These are phyloP conservation scores for Oryzaephilus surinamensis DNA, from an alignment of 1,140 invertebrate species.

Conservation along the genomic window DNA sequence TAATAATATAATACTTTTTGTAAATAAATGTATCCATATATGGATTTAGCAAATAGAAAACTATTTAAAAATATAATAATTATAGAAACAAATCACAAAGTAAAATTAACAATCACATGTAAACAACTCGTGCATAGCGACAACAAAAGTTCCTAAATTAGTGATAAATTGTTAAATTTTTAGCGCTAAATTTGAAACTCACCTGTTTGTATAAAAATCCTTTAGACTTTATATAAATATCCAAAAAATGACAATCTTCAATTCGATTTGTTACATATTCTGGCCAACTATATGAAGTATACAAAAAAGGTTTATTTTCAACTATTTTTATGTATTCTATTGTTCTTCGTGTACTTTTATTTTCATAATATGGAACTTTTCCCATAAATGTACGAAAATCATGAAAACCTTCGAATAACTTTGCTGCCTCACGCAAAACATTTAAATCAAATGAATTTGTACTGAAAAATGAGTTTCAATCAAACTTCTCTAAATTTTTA, in stretches of 20 bases:
- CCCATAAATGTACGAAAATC: slow-evolving; percentile 59
- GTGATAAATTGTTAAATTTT: background rate
- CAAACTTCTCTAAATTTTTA: slow-evolving; percentile 5
- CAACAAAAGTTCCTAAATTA: too few species aligned
- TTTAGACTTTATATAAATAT: slow-evolving; percentile 47
- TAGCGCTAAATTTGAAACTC: slow-evolving; percentile 11
- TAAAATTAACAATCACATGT: too few species aligned
- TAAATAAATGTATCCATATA: too few species aligned
- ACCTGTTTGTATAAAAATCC: slow-evolving; percentile 69
- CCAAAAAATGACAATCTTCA: slow-evolving; percentile 45
- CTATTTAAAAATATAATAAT: too few species aligned
- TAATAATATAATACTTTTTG: too few species aligned
- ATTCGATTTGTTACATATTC: slow-evolving; percentile 13
- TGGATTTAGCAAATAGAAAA: too few species aligned
- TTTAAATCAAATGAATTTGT: slow-evolving; percentile 47
- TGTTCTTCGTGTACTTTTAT: slow-evolving; percentile 35
- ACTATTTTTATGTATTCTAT: slow-evolving; percentile 41
- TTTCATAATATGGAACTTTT: slow-evolving; percentile 31
- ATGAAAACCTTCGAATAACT: slow-evolving; percentile 49
- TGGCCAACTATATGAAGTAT: slow-evolving; percentile 26
- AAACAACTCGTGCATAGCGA: too few species aligned
- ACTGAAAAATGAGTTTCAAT: slow-evolving; percentile 34
- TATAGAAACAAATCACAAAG: too few species aligned
- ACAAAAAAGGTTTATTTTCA: slow-evolving; percentile 13
- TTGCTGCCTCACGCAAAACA: slow-evolving; percentile 40